Evolutionary conservation across 2,113 vertebrate species (phyloP).

Genomic region (Callocephalon fimbriatum): DNA sequence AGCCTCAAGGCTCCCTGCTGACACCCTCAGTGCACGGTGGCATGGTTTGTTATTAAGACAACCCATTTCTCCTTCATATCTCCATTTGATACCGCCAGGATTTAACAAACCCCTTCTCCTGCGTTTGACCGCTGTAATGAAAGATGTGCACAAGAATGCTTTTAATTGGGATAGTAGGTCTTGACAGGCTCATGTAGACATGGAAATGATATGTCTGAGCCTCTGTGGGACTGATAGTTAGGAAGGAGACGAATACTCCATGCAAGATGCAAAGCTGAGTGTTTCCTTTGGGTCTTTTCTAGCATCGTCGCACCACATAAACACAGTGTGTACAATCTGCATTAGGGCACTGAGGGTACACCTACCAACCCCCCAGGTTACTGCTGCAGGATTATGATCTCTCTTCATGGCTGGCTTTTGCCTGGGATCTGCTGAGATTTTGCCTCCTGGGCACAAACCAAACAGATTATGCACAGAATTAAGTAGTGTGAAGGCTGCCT

Average conservation of each 20-base stretch:
- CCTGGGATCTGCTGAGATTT: not conserved
- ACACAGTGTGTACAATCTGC: not conserved
- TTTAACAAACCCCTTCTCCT: not conserved
- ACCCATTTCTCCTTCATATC: not conserved
- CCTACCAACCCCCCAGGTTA: not conserved
- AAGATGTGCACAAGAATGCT: not conserved
- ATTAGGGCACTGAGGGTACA: not conserved
- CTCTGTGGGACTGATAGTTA: not conserved
- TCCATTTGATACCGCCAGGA: not conserved
- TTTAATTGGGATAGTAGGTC: not conserved
- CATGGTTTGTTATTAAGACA: not conserved
- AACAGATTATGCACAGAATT: not conserved
- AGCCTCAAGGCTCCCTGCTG: not conserved
- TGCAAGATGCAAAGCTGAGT: not conserved
- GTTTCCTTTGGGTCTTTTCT: not conserved
- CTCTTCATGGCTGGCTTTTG: not conserved
- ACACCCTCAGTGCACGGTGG: rapidly evolving
- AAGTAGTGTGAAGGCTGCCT: rapidly evolving
- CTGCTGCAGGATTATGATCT: not conserved
- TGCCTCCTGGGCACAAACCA: not conserved
- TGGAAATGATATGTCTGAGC: conserved; percentile 45
- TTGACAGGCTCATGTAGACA: not conserved
- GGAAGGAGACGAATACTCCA: not conserved
- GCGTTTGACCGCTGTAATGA: not conserved
- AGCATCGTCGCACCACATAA: rapidly evolving